Evolutionary conservation across 2,113 vertebrate genomes (phyloP).

Genomic region (Poeciliopsis occidentalis): DNA sequence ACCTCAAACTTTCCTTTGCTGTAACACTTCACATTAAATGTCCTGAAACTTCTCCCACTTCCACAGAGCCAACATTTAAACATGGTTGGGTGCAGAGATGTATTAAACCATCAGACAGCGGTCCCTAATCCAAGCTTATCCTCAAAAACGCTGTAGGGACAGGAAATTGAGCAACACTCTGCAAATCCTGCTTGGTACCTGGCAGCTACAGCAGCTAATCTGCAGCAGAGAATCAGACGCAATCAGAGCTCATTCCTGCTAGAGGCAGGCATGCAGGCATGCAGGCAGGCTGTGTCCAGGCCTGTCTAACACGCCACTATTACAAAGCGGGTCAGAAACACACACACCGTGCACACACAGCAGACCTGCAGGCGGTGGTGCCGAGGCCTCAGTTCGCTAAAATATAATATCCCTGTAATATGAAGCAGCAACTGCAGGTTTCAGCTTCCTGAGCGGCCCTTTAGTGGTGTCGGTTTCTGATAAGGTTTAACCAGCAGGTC

Average conservation of each 20-base stretch:
- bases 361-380: not conserved
- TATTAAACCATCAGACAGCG: constrained; percentile 25
- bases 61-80: constrained; percentile 13
- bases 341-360: not conserved
- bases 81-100: constrained; percentile 23
- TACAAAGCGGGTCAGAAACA: constrained; percentile 28
- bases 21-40: not conserved
- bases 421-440: not conserved
- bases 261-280: constrained; percentile 9
- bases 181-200: constrained; percentile 3
- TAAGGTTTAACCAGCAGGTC: no score
- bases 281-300: constrained; percentile 35
- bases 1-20: not conserved
- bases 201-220: constrained; percentile 49
- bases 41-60: not conserved
- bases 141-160: constrained; percentile 23
- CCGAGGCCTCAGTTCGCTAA: not conserved
- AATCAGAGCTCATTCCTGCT: constrained; percentile 43
- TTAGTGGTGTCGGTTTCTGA: not conserved
- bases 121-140: constrained; percentile 51
- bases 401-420: not conserved
- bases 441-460: not conserved
- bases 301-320: constrained; percentile 39
- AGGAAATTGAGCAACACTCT: constrained; percentile 40
- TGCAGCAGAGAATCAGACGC: constrained; percentile 9